Conservation (phyloP, 2,888 invertebrate genomes). For the Tuta absoluta region DNA sequence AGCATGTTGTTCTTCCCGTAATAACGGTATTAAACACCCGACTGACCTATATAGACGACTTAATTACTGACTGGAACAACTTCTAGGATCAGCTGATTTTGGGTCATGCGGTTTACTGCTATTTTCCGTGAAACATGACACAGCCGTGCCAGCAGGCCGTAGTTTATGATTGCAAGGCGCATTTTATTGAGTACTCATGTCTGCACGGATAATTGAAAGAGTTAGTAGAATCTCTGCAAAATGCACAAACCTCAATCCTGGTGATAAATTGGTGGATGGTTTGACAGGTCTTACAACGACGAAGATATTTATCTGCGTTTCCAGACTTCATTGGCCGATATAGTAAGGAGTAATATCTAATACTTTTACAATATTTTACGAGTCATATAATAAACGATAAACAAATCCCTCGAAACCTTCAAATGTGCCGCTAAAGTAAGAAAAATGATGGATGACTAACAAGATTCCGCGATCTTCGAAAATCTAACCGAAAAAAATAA, state of each 20-base stretch:
- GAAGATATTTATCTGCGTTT: too few relatives aligned
- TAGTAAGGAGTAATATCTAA: too few relatives aligned
- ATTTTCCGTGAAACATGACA: constrained; percentile 41
- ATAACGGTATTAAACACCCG: neutral
- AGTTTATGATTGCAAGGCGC: constrained; percentile 19
- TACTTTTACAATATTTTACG: too few relatives aligned
- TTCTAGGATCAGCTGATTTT: constrained; percentile 38
- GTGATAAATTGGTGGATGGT: neutral
- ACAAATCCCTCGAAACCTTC: neutral
- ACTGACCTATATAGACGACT: constrained; percentile 20
- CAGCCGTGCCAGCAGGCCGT: neutral
- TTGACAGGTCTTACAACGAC: too few relatives aligned
- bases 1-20: constrained; percentile 9
- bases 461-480: constrained; percentile 48
- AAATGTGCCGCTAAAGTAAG: constrained; percentile 7
- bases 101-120: constrained; percentile 40
- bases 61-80: constrained; percentile 24
- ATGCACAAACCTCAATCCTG: neutral
- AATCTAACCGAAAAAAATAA: constrained; percentile 44
- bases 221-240: constrained; percentile 36
- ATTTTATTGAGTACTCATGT: constrained; percentile 28
- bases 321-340: too few relatives aligned
- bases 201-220: constrained; percentile 40
- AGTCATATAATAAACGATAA: too few relatives aligned
- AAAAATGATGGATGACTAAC: constrained; percentile 52